Base-by-base conservation (phyloP, 2,888 invertebrate genomes). In the Labia minor region DNA sequence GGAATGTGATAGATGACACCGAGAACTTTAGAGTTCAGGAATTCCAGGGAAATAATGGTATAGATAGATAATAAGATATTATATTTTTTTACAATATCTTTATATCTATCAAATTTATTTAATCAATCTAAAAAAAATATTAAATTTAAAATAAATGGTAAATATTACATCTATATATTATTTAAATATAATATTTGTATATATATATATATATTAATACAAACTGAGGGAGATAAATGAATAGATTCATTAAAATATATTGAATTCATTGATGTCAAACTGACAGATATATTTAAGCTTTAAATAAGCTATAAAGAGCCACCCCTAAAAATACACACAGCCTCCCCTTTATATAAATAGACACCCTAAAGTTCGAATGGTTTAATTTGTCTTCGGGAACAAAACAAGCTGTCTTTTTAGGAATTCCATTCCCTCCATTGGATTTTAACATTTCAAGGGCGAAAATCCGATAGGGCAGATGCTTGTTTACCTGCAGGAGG, bases 401-500 rank as follows among this genome's bases (percentile, higher is more conserved):
- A 49, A 49, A 49, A 49, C 49, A 49, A 49, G 49, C 49, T 49
- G 49, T 49, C 49, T 49, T 49, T 49, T 49, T 49, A 49, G 49
- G 49, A 4, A 49, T 49, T 49, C 49, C 49, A 3, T 49, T 49
- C 49, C 49, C 49, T 16, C 49, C 16, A 49, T 49, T 49, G 3
- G 49, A 49, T 49, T 49, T 49, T 4, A 49, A 49, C 49, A 49
- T 49, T 49, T 16, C 49, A 49, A 49, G 49, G 49, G 49, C 3
- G 49, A 3, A 33, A 26, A 26, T 26, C 26, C n/a, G 49, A 49
- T 4, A 16, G 49, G 49, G 16, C 3, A 8, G 8, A 26, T 26
- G 3, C 26, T 26, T 49, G 49, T 49, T 49, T 49, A 49, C 49
- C 49, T 49, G 49, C 49, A 10, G 49, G 16, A 4, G 49, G 16